Evolutionary conservation across 2,888 invertebrate genomes (phyloP).

Genomic region (Noctuana brunneofusca): DNA sequence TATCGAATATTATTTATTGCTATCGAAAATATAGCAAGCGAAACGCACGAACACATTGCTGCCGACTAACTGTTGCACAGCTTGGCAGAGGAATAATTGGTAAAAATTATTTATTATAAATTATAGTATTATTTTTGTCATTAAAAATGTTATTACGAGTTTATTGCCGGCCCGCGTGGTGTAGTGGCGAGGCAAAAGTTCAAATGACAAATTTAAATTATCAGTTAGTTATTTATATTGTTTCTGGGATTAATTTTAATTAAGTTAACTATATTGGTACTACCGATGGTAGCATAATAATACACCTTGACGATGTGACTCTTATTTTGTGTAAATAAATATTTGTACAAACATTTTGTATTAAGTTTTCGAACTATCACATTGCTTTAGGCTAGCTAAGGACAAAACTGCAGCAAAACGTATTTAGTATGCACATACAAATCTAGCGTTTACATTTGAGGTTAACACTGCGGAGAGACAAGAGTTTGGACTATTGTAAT

Average conservation of each 20-base stretch:
- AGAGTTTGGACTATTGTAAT: background rate
- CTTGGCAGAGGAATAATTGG: too few relatives aligned
- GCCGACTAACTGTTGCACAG: too few relatives aligned
- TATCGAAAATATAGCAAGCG: slow-evolving; percentile 30
- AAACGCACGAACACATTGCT: too few relatives aligned
- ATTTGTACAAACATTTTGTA: slow-evolving; percentile 16
- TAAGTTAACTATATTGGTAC: too few relatives aligned
- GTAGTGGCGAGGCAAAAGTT: too few relatives aligned
- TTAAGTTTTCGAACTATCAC: slow-evolving; percentile 6
- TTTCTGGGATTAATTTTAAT: too few relatives aligned
- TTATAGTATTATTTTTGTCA: too few relatives aligned
- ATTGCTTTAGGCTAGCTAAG: background rate
- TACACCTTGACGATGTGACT: background rate
- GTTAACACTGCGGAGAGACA: background rate
- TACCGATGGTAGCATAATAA: background rate
- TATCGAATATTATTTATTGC: slow-evolving; percentile 19
- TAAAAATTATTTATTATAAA: too few relatives aligned
- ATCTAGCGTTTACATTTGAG: slow-evolving; percentile 13
- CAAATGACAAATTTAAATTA: too few relatives aligned
- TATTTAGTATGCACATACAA: slow-evolving; percentile 32
- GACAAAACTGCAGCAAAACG: slow-evolving; percentile 14
- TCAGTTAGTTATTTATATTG: too few relatives aligned
- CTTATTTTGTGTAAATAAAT: background rate
- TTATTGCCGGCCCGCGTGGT: too few relatives aligned
- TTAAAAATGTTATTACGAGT: too few relatives aligned